Evolutionary conservation across 2,888 invertebrate species (phyloP).

Genomic region (Pammene fasciana): DNA sequence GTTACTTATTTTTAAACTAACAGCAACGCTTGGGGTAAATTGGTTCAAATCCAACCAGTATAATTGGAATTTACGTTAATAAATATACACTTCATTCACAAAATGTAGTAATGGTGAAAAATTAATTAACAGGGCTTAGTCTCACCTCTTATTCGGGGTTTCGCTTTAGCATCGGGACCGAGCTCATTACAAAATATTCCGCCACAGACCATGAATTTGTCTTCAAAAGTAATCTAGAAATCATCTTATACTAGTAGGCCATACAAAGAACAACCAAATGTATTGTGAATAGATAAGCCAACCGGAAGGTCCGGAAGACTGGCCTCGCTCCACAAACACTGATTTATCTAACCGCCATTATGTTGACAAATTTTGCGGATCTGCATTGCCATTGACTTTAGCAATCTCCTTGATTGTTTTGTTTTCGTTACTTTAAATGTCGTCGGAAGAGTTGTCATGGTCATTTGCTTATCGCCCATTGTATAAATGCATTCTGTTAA

Average conservation of each 20-base stretch:
- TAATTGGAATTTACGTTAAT: too few species aligned
- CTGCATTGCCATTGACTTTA: constrained; percentile 29
- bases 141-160: too few species aligned
- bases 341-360: constrained; percentile 41
- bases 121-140: too few species aligned
- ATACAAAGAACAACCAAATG: constrained; percentile 4
- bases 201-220: too few species aligned
- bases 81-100: too few species aligned
- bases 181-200: too few species aligned
- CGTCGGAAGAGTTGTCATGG: constrained; percentile 19
- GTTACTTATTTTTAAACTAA: background rate
- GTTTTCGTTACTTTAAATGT: constrained; percentile 28
- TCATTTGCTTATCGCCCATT: constrained; percentile 15
- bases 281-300: constrained; percentile 39
- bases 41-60: too few species aligned
- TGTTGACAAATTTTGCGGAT: constrained; percentile 29
- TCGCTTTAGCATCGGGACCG: too few species aligned
- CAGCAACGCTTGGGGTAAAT: background rate
- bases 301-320: constrained; percentile 41
- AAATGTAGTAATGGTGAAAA: too few species aligned
- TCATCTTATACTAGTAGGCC: background rate
- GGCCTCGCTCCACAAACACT: constrained; percentile 55
- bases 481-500: constrained; percentile 9
- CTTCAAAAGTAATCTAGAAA: background rate
- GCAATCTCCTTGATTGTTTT: constrained; percentile 26